phyloP scores from a whole-genome alignment of 2,888 invertebrate genomes.

The Melangyna quadrimaculata region DNA sequence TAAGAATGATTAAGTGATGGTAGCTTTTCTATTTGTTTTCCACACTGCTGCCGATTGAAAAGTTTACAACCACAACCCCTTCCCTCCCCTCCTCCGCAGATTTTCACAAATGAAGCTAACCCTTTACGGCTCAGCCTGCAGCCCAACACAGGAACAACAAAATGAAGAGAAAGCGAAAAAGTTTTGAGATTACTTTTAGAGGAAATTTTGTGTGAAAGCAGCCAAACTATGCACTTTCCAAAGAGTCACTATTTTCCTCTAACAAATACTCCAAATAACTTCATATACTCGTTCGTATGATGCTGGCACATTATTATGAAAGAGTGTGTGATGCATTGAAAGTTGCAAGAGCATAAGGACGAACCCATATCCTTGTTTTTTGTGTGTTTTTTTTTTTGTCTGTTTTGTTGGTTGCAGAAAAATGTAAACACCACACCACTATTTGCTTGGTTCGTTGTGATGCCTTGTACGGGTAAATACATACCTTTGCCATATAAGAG shows the following conservation, averaged over 20 bases:
- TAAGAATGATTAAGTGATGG: conserved; percentile 64
- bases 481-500: neutral
- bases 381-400: too few species aligned
- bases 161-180: conserved; percentile 39
- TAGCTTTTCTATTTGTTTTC: conserved; percentile 48
- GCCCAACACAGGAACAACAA: neutral
- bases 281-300: neutral
- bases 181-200: conserved; percentile 59
- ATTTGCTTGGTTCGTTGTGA: neutral
- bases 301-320: conserved; percentile 28
- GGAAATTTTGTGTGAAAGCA: conserved; percentile 10
- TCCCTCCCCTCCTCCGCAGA: neutral
- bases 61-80: conserved; percentile 46
- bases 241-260: conserved; percentile 17
- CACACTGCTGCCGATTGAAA: conserved; percentile 48
- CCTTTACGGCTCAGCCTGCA: neutral
- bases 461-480: neutral
- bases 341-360: conserved; percentile 3
- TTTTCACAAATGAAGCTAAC: neutral
- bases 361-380: neutral
- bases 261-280: conserved; percentile 38
- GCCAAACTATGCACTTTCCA: conserved; percentile 12
- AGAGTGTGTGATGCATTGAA: neutral
- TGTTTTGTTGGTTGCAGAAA: neutral
- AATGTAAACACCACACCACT: neutral